Evolutionary conservation across 2,888 invertebrate species (phyloP).

Genomic region (Drosophila subsilvestris): DNA sequence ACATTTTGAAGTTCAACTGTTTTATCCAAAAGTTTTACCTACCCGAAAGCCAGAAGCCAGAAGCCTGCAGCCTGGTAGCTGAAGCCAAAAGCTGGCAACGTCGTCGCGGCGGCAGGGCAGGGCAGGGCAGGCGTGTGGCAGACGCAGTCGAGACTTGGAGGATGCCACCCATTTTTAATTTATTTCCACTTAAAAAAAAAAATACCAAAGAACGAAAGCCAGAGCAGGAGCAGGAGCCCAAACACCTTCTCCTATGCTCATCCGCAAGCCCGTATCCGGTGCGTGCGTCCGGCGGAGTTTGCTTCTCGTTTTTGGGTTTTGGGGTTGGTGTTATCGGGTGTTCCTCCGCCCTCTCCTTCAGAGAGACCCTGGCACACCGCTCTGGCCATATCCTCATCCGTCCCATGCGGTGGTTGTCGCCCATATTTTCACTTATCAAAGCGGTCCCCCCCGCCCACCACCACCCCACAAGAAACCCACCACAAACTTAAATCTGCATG

Average conservation of each 20-base stretch:
- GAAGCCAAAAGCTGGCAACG: slow-evolving; percentile 25
- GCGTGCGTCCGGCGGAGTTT: slow-evolving; percentile 77
- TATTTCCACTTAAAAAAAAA: slow-evolving; percentile 81
- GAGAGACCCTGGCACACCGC: not conserved
- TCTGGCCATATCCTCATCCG: slow-evolving; percentile 66
- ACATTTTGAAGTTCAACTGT: slow-evolving; percentile 84
- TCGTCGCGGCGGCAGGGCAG: slow-evolving; percentile 20
- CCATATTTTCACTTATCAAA: slow-evolving; percentile 76
- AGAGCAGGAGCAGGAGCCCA: slow-evolving; percentile 31
- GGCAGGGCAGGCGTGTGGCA: slow-evolving; percentile 46
- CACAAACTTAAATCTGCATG: slow-evolving; percentile 84
- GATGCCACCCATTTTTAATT: slow-evolving; percentile 83
- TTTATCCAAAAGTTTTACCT: slow-evolving; percentile 82
- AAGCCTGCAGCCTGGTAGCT: slow-evolving; percentile 17
- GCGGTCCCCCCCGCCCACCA: slow-evolving; percentile 27
- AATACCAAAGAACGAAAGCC: slow-evolving; percentile 44
- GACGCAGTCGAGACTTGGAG: slow-evolving; percentile 46
- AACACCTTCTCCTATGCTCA: slow-evolving; percentile 42
- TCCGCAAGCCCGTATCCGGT: slow-evolving; percentile 71
- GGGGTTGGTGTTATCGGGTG: slow-evolving; percentile 72
- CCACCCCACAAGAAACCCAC: slow-evolving; percentile 58
- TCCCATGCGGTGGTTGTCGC: slow-evolving; percentile 42
- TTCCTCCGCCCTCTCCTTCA: slow-evolving; percentile 25
- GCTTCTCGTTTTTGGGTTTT: slow-evolving; percentile 19
- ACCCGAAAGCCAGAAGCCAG: slow-evolving; percentile 16